Base-by-base conservation (phyloP, 2,888 invertebrate species). In the Torymus texanus region DNA sequence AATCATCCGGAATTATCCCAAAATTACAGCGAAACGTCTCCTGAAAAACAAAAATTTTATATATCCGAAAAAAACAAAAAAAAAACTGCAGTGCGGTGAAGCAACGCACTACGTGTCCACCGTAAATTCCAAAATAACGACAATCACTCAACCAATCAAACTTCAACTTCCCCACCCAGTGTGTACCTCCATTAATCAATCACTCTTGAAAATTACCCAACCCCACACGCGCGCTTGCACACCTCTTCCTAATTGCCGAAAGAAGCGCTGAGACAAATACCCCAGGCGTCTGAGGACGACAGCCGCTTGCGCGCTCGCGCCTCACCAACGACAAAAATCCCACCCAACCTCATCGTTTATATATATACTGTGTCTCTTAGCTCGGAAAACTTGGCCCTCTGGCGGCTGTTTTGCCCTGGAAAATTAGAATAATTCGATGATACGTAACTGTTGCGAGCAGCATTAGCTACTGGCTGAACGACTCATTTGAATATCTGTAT, bases 341-440 rank as follows among this genome's bases (percentile, higher is more conserved):
- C 2, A 51, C 18, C 41, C 14, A 41, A 8, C 41, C 41, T 8
- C 41, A 5, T 8, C 29, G 8, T 29, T 5, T 41, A 41, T 41
- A 41, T 41, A 8, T 8, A 41, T 8, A 41, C 41, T 41, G 41
- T 41, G 41, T 8, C 41, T 41, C 41, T 41, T 53, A 21, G 12
- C 41, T 10, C 13, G 75, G 81, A 81, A 75, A 78, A 75, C 62
- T 75, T 63, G 55, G 71, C 50, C 29, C 41, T 41, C 41, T 50
- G 67, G 78, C 58, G 78, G 21, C 13, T 86, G 88, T 90, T 90
- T 90, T 90, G 89, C 86, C 79, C 58, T 67, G 76, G 85, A 86
- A 88, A 90, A 90, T 90, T 90, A 90, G 87, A 90, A 90, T 90
- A 90, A 89, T 90, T 89, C 88, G 87, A 89, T 89, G 86, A 90